A percentile compares a stretch with the other conserved stretches of the same genome.
Conservation (phyloP, 1,140 invertebrate genomes). For the Chironomus tepperi region DNA sequence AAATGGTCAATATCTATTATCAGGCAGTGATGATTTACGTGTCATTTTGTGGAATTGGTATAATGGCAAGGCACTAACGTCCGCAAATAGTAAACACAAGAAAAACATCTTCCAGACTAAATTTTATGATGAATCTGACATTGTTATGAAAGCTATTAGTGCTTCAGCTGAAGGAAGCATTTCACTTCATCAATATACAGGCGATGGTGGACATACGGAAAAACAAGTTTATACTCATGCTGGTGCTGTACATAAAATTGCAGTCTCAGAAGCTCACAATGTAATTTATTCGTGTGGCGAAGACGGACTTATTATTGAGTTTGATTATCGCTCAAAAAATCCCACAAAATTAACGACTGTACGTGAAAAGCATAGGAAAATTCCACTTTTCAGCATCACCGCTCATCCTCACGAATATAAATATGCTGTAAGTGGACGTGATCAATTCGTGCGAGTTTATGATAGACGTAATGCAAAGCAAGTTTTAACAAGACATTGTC, state of each 20-base stretch:
- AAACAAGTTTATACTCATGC: slow-evolving; percentile 28
- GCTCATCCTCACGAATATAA: slow-evolving; percentile 72
- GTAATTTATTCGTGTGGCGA: slow-evolving; percentile 79
- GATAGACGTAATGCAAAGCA: slow-evolving; percentile 53
- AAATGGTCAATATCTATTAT: slow-evolving; percentile 55
- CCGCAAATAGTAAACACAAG: slow-evolving; percentile 45
- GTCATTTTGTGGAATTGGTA: slow-evolving; percentile 90
- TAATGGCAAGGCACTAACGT: slow-evolving; percentile 13
- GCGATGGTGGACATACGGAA: slow-evolving; percentile 29
- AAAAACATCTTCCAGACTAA: slow-evolving; percentile 86
- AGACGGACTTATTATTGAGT: slow-evolving; percentile 70
- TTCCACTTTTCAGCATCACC: slow-evolving; percentile 78
- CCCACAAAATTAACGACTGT: slow-evolving; percentile 20
- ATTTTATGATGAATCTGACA: slow-evolving; percentile 49
- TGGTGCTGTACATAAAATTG: slow-evolving; percentile 36
- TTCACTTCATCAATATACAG: slow-evolving; percentile 34
- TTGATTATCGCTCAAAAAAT: slow-evolving; percentile 64
- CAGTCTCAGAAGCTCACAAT: slow-evolving; percentile 34
- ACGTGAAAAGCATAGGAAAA: slow-evolving; percentile 29
- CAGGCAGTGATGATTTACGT: slow-evolving; percentile 82
- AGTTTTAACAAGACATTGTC: slow-evolving; percentile 43
- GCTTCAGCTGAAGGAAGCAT: slow-evolving; percentile 86
- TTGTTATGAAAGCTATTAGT: slow-evolving; percentile 76
- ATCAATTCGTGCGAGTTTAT: slow-evolving; percentile 54
- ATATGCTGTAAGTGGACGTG: slow-evolving; percentile 71